Evolutionary conservation across 1,140 invertebrate genomes (phyloP).

Genomic region (Panagrolaimus sp.): DNA sequence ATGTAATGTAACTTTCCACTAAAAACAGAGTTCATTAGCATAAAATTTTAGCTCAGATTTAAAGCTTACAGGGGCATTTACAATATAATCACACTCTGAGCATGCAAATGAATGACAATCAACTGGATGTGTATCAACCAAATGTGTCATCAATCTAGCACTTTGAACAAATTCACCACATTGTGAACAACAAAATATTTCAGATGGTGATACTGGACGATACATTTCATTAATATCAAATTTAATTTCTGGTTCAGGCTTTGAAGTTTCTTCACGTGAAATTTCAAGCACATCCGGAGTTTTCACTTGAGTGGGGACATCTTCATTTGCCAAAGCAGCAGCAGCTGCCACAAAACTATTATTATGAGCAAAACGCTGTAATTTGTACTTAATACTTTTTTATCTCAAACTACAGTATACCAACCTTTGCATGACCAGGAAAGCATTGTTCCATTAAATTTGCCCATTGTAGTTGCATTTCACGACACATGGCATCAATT

Average conservation of each 20-base stretch:
- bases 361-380: conserved; percentile 9
- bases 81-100: conserved; percentile 2
- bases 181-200: not conserved
- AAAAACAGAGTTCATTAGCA: not conserved
- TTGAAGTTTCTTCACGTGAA: no score
- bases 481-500: not conserved
- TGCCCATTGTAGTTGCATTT: conserved; percentile 15
- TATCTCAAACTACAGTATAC: no score
- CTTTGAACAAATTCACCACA: conserved; percentile 13
- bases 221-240: not conserved
- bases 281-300: no score
- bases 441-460: conserved; percentile 18
- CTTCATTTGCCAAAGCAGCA: not conserved
- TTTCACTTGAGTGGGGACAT: no score
- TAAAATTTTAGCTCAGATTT: not conserved
- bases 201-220: conserved; percentile 2
- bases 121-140: conserved; percentile 1
- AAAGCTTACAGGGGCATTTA: conserved; percentile 3
- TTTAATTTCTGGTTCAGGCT: no score
- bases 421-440: conserved; percentile 10
- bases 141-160: conserved; percentile 6
- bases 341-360: conserved; percentile 7
- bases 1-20: conserved; percentile 9
- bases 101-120: conserved; percentile 12
- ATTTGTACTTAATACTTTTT: no score